Conservation (phyloP, 2,797 vertebrate genomes). For the Cetoscarus ocellatus region DNA sequence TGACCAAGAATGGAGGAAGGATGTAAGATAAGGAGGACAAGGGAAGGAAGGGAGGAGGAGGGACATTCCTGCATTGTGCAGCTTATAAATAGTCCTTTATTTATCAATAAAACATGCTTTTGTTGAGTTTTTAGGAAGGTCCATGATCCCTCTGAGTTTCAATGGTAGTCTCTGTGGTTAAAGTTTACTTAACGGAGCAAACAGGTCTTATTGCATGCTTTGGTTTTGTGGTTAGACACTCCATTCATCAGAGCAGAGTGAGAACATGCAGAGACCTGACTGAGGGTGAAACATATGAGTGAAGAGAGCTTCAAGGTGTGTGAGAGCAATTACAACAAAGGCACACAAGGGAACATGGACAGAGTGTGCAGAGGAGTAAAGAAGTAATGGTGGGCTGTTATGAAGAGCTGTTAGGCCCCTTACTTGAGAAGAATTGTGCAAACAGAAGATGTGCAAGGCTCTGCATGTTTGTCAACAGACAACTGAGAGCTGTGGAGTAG, state of each 20-base stretch:
- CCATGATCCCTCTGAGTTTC: neutral
- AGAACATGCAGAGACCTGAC: slow-evolving; percentile 61
- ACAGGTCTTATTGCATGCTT: neutral
- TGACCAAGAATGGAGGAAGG: slow-evolving; percentile 22
- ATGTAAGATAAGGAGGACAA: slow-evolving; percentile 26
- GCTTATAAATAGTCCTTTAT: slow-evolving; percentile 2
- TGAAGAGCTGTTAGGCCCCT: too few relatives aligned
- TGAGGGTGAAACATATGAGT: neutral
- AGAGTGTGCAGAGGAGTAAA: neutral
- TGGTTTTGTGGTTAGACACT: slow-evolving; percentile 2
- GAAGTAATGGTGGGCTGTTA: too few relatives aligned
- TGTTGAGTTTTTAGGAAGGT: neutral
- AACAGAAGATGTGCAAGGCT: too few relatives aligned
- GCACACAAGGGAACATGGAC: neutral
- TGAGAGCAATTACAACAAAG: slow-evolving; percentile 21
- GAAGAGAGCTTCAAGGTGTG: slow-evolving; percentile 19
- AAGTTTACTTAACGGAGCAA: neutral
- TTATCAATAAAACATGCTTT: neutral
- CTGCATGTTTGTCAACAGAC: too few relatives aligned
- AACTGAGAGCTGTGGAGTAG: too few relatives aligned
- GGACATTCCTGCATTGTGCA: slow-evolving; percentile 10
- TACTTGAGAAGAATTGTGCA: too few relatives aligned
- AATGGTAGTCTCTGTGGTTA: neutral
- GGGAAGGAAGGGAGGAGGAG: slow-evolving; percentile 25
- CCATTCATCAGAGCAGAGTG: slow-evolving; percentile 4